phyloP scores from a whole-genome alignment of 2,113 vertebrate species.

The Poecile atricapillus region DNA sequence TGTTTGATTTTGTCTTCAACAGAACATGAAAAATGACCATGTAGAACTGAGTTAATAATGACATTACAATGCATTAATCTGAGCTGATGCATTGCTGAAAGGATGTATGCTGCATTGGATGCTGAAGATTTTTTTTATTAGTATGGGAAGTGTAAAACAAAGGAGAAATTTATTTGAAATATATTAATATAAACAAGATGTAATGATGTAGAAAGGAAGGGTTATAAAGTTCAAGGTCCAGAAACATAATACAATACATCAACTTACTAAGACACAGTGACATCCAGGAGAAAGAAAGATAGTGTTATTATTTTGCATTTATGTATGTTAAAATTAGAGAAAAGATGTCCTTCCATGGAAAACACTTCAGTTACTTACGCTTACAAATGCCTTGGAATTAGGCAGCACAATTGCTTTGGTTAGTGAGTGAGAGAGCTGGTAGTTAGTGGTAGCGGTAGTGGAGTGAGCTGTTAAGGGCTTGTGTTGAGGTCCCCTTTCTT shows the following conservation, averaged over 20 bases:
- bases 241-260: constrained; percentile 51
- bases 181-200: constrained; percentile 61
- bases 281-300: constrained; percentile 67
- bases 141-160: constrained; percentile 50
- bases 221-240: constrained; percentile 58
- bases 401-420: background rate
- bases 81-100: constrained; percentile 72
- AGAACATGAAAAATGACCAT: constrained; percentile 88
- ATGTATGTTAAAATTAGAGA: constrained; percentile 1
- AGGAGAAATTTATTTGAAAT: constrained; percentile 52
- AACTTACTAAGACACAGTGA: constrained; percentile 68
- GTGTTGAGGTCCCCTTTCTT: background rate
- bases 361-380: background rate
- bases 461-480: background rate
- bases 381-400: constrained; percentile 24
- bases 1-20: constrained; percentile 74
- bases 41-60: constrained; percentile 70
- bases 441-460: background rate
- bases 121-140: constrained; percentile 29
- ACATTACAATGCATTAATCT: constrained; percentile 74
- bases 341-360: constrained; percentile 24
- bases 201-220: constrained; percentile 52
- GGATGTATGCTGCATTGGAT: constrained; percentile 60
- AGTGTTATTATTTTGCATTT: constrained; percentile 57
- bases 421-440: background rate